A percentile compares a stretch with the other conserved stretches of the same genome.
Conservation (phyloP, 1,140 invertebrate species). For the Teleogryllus occipitalis region DNA sequence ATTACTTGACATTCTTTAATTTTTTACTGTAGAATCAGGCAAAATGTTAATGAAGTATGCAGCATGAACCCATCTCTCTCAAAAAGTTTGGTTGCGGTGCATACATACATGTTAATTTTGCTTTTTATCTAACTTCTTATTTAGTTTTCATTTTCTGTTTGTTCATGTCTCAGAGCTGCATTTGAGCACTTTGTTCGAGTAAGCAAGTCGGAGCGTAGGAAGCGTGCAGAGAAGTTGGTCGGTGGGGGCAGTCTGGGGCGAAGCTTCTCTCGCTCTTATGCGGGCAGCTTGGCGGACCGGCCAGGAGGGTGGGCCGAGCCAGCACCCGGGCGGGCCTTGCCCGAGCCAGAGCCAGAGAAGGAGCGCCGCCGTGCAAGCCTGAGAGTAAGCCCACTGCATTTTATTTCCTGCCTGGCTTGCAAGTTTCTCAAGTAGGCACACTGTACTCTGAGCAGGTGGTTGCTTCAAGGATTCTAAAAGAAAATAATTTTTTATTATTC, state of each 20-base stretch:
- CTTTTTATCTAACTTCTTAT: constrained; percentile 21
- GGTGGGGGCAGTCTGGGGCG: constrained; percentile 42
- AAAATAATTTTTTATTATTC: too few species aligned
- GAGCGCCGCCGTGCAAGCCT: constrained; percentile 39
- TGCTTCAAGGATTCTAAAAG: neutral
- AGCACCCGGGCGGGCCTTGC: constrained; percentile 32
- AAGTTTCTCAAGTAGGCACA: neutral
- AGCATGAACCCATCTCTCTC: neutral
- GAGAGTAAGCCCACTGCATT: constrained; percentile 37
- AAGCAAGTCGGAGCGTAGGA: constrained; percentile 38
- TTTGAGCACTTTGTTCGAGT: constrained; percentile 51
- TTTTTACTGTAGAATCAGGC: neutral
- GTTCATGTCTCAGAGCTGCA: constrained; percentile 49
- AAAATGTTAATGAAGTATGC: neutral
- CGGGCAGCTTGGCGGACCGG: constrained; percentile 28
- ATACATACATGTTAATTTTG: neutral
- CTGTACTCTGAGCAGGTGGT: neutral
- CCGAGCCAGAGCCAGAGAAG: constrained; percentile 32
- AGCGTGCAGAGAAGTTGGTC: constrained; percentile 40
- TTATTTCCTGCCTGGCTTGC: neutral
- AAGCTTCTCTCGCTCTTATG: constrained; percentile 40
- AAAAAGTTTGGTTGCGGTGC: neutral
- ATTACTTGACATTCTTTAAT: too few species aligned
- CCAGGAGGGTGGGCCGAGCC: constrained; percentile 18
- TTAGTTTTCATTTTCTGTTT: constrained; percentile 35